A percentile compares a stretch with the other conserved stretches of the same genome.
Conservation (phyloP, 2,113 vertebrate species). For the Sebastes fasciatus region DNA sequence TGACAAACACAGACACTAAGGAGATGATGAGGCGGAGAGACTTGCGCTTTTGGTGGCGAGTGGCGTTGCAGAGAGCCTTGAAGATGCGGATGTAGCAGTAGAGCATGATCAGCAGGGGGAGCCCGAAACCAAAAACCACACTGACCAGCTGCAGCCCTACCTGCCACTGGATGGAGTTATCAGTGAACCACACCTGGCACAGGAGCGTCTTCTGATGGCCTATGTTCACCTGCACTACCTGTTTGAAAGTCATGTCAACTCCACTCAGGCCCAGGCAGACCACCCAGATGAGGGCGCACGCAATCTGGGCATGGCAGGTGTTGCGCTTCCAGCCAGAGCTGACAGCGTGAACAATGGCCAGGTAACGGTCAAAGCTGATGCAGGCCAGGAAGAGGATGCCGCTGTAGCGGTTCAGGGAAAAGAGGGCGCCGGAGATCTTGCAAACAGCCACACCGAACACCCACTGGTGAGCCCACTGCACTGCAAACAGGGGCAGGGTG, state of each 20-base stretch:
- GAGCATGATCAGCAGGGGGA: constrained; percentile 86
- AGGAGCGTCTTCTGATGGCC: not conserved
- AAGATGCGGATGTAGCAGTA: constrained; percentile 88
- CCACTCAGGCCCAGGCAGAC: constrained; percentile 77
- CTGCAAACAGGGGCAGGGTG: constrained; percentile 88
- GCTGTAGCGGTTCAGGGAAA: constrained; percentile 86
- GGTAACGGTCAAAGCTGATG: constrained; percentile 88
- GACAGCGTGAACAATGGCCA: constrained; percentile 86
- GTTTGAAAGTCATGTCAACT: constrained; percentile 80
- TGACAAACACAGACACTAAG: constrained; percentile 82
- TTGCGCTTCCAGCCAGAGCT: constrained; percentile 78
- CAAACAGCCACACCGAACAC: constrained; percentile 80
- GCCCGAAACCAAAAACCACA: constrained; percentile 81
- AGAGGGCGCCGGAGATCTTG: constrained; percentile 84
- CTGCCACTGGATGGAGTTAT: constrained; percentile 72
- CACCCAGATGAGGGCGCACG: constrained; percentile 82
- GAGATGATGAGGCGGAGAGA: constrained; percentile 82
- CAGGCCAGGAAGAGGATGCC: constrained; percentile 87
- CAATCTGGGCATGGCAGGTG: constrained; percentile 81
- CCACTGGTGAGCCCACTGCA: constrained; percentile 84
- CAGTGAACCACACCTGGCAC: constrained; percentile 72
- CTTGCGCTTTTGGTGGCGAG: constrained; percentile 82
- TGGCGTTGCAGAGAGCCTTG: constrained; percentile 79
- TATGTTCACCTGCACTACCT: constrained; percentile 19
- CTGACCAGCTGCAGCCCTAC: constrained; percentile 78